phyloP scores from a whole-genome alignment of 2,113 vertebrate species.

The Thinocorus orbignyianus region DNA sequence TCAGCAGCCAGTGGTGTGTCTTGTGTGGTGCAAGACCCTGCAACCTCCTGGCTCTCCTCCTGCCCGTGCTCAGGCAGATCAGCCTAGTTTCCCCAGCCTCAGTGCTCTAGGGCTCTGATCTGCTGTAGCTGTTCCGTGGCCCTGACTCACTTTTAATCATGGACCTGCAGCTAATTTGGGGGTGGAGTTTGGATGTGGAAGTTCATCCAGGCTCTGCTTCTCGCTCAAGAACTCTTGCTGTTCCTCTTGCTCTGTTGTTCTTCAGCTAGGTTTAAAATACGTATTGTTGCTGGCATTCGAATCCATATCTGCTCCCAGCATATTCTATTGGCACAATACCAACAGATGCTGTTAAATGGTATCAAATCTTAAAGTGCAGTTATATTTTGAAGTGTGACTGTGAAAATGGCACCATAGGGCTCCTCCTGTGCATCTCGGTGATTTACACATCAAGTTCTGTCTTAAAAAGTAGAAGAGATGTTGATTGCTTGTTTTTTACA shows the following conservation, averaged over 20 bases:
- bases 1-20: not conserved
- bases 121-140: not conserved
- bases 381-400: slow-evolving; percentile 5
- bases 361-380: slow-evolving; percentile 34
- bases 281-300: slow-evolving; percentile 33
- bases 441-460: not conserved
- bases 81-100: not conserved
- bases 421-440: not conserved
- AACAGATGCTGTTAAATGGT: slow-evolving; percentile 52
- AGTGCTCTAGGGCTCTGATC: not conserved
- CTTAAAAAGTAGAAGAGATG: not conserved
- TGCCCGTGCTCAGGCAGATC: not conserved
- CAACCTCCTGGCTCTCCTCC: not conserved
- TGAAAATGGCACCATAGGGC: slow-evolving; percentile 32
- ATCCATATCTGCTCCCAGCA: slow-evolving; percentile 56
- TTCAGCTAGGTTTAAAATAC: slow-evolving; percentile 36
- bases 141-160: not conserved
- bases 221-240: not conserved
- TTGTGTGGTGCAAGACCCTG: not conserved
- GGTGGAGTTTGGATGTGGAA: not conserved
- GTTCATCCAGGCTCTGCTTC: not conserved
- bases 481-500: not conserved
- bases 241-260: slow-evolving; percentile 18
- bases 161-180: not conserved
- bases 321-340: slow-evolving; percentile 62